A percentile compares a stretch with the other conserved stretches of the same genome.
These are phyloP conservation scores for Carapus acus DNA, from an alignment of 2,797 vertebrate species.

Conservation along the genomic window DNA sequence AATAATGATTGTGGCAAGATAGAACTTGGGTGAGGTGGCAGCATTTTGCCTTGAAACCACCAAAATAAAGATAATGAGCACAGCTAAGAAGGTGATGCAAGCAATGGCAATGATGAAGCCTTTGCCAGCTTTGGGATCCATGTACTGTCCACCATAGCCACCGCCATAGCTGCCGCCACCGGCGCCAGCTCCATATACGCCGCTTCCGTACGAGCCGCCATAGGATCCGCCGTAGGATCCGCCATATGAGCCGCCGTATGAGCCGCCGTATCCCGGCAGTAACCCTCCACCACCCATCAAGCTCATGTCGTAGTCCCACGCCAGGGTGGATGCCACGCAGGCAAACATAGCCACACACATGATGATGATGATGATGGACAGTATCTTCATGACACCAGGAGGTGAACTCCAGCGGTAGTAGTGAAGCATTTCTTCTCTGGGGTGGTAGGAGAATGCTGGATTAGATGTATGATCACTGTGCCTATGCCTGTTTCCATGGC, in stretches of 20 bases:
- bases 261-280: slow-evolving; percentile 50
- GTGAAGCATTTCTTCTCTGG: slow-evolving; percentile 74
- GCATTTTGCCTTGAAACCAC: slow-evolving; percentile 73
- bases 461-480: slow-evolving; percentile 72
- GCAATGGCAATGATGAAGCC: slow-evolving; percentile 83
- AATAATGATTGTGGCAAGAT: slow-evolving; percentile 75
- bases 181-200: neutral
- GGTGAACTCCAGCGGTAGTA: slow-evolving; percentile 86
- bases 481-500: slow-evolving; percentile 68
- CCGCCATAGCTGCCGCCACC: slow-evolving; percentile 32
- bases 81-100: slow-evolving; percentile 78
- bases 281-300: slow-evolving; percentile 66
- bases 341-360: slow-evolving; percentile 85
- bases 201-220: neutral
- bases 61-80: slow-evolving; percentile 79
- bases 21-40: slow-evolving; percentile 76
- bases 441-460: slow-evolving; percentile 77
- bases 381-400: slow-evolving; percentile 87
- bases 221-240: neutral
- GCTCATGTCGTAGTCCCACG: slow-evolving; percentile 80
- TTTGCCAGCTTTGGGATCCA: slow-evolving; percentile 79
- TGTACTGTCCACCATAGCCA: slow-evolving; percentile 57
- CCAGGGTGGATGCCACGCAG: slow-evolving; percentile 85
- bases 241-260: slow-evolving; percentile 16
- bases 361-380: slow-evolving; percentile 81